Percentiles rank a stretch among this genome's conserved stretches.
Conservation (phyloP, 2,888 invertebrate genomes). For the Stenurella melanura region DNA sequence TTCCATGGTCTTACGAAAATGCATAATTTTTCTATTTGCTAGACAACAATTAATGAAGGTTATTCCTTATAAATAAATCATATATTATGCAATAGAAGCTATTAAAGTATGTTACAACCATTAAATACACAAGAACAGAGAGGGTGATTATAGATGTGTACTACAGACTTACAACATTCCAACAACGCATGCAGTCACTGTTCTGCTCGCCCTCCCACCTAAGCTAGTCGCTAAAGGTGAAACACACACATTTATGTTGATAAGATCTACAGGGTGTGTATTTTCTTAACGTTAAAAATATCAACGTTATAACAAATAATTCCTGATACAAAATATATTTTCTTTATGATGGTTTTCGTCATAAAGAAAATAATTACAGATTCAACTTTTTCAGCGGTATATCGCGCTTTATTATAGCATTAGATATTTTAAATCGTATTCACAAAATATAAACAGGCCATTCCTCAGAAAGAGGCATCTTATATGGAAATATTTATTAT, state of each 20-base stretch:
- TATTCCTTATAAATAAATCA: neutral
- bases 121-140: neutral
- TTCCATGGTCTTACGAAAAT: no score
- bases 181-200: neutral
- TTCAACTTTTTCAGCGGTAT: no score
- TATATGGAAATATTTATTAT: no score
- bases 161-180: neutral
- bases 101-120: neutral
- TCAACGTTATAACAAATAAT: no score
- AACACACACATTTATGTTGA: slow-evolving; percentile 1
- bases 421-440: no score
- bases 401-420: no score
- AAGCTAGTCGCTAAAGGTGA: slow-evolving; percentile 4
- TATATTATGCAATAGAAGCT: neutral
- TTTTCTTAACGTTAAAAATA: neutral
- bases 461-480: no score
- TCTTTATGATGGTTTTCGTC: no score
- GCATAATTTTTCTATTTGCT: no score
- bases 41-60: neutral
- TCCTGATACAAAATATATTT: no score
- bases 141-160: slow-evolving; percentile 1
- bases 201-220: slow-evolving; percentile 3
- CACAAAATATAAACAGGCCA: no score
- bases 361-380: no score
- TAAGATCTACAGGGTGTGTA: neutral